Evolutionary conservation across 2,113 vertebrate genomes (phyloP).

Genomic region (Mastomys coucha): DNA sequence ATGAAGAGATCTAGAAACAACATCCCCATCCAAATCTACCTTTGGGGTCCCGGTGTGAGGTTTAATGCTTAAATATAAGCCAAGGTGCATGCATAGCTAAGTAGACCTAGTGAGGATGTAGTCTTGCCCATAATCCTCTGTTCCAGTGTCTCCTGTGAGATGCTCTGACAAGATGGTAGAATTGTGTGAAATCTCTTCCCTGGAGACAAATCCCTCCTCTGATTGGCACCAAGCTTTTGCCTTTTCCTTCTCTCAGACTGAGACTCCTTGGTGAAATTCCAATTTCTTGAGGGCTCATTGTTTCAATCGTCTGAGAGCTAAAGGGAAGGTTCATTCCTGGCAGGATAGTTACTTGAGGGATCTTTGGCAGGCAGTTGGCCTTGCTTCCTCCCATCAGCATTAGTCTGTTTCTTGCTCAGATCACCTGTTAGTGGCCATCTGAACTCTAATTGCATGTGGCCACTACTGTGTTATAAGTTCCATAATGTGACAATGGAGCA

Average conservation of each 20-base stretch:
- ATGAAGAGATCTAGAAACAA: background rate
- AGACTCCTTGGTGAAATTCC: background rate
- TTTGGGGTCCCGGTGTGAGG: background rate
- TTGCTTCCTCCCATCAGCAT: background rate
- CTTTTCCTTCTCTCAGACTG: background rate
- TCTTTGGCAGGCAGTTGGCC: background rate
- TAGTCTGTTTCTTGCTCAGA: background rate
- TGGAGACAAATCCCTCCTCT: background rate
- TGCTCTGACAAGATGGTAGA: too few species aligned
- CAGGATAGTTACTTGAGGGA: background rate
- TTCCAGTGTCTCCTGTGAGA: background rate
- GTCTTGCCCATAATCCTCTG: background rate
- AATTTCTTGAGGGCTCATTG: background rate
- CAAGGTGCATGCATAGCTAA: background rate
- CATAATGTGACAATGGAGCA: constrained; percentile 67
- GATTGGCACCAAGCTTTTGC: background rate
- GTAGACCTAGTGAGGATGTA: background rate
- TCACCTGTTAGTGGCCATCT: constrained; percentile 44
- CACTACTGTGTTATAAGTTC: constrained; percentile 10
- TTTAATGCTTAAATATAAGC: background rate
- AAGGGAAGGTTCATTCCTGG: background rate
- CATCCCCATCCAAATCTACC: background rate
- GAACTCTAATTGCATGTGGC: constrained; percentile 23
- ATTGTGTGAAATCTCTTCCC: background rate
- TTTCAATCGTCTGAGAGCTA: background rate